Evolutionary conservation across 2,797 vertebrate genomes (phyloP), one percentile per base, ranked within the genome.

Genomic region (Pelochelys cantorii): DNA sequence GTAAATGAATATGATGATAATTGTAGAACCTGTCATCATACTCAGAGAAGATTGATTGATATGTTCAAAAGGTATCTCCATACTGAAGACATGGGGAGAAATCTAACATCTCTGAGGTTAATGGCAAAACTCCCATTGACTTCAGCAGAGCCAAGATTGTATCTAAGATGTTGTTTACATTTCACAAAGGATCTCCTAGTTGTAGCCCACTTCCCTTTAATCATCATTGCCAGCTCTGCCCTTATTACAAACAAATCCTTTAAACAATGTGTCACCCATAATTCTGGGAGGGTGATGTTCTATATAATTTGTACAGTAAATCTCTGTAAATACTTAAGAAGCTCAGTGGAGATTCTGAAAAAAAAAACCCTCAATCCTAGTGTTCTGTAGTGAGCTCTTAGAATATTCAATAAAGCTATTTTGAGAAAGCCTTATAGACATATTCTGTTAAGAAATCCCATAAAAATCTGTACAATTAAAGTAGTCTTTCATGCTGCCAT

Each of bases 301-400:
- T 83, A 95, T 82, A 31, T 71, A 62, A 95, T 96, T 96, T 95
- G 96, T 88, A 93, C 77, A 96, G 90, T 96, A 93, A 97, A 95
- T 95, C 31, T 74, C 60, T 94, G 97, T 94, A 95, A 53, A 87
- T 83, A 31, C 62, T 84, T 85, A 84, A 20, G 90, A 84, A 65
- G 55, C 91, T 94, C 86, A 93, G 68, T 18, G 92, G 92, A 97
- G 83, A 95, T 94, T 90, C 88, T 95, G 86, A 95, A 97, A 82
- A 79, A 82, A 79, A 96, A 96, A 90, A 62, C 85, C 14, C 71
- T 75, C 77, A 91, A 94, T 92, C 65, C 80, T 82, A 85, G 34
- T 92, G 93, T 95, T 97, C 97, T 95, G 54, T 89, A 95, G 89
- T 93, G 65, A 54, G 57, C 90, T 96, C 97, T 96, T 95, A 90